phyloP scores from a whole-genome alignment of 2,888 invertebrate species.

The Hirtodrosophila trivittata region DNA sequence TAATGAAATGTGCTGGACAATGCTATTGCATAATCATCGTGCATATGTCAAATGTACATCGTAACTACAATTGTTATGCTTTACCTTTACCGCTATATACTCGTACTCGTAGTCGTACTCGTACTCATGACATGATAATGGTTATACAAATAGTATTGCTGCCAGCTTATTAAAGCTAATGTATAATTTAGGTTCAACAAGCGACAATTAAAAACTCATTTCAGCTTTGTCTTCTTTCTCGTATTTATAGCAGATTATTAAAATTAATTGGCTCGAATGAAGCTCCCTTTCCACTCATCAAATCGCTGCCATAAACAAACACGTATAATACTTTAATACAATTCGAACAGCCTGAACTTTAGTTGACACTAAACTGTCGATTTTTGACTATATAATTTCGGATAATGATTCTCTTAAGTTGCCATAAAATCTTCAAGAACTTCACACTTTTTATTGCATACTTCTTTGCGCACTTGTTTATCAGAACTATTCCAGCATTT shows the following conservation, averaged over 20 bases:
- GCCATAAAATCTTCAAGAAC: no score
- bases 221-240: no score
- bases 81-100: constrained; percentile 16
- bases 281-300: background rate
- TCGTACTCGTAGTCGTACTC: no score
- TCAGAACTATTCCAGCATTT: no score
- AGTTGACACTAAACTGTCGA: no score
- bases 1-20: constrained; percentile 73
- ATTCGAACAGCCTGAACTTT: background rate
- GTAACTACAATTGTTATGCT: constrained; percentile 23
- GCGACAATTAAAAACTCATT: constrained; percentile 51
- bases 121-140: constrained; percentile 26
- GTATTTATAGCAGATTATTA: constrained; percentile 2
- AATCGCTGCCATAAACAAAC: background rate
- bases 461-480: no score
- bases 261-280: background rate
- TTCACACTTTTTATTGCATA: no score
- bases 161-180: constrained; percentile 38
- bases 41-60: constrained; percentile 52
- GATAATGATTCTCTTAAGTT: no score
- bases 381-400: no score
- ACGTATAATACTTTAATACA: background rate
- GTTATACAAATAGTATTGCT: constrained; percentile 10
- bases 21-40: constrained; percentile 65
- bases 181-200: constrained; percentile 53